Evolutionary conservation across 1,140 invertebrate genomes (phyloP).

Genomic region (Hyposmocoma kahamanoa): DNA sequence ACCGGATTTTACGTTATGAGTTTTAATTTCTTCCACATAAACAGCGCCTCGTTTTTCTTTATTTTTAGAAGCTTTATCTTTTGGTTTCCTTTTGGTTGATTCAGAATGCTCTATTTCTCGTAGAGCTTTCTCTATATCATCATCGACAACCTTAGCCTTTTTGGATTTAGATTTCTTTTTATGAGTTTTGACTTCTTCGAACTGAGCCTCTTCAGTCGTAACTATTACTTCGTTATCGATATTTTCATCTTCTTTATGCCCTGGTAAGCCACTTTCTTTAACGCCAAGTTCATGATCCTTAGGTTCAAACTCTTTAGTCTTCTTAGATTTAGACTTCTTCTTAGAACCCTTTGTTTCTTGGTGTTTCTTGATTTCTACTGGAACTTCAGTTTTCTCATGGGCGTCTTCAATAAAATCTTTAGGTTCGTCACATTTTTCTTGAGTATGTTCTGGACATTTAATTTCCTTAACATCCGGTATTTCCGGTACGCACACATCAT

Average conservation of each 20-base stretch:
- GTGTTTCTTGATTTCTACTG: too few species aligned
- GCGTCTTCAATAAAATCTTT: too few species aligned
- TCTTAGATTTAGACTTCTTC: slow-evolving; percentile 59
- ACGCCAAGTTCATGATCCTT: too few species aligned
- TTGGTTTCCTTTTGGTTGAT: slow-evolving; percentile 27
- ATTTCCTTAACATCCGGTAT: too few species aligned
- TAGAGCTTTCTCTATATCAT: slow-evolving; percentile 76
- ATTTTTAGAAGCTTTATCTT: slow-evolving; percentile 22
- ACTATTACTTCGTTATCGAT: too few species aligned
- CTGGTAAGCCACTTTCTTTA: neutral
- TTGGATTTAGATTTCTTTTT: slow-evolving; percentile 65
- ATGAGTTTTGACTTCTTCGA: slow-evolving; percentile 38
- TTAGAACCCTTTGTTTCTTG: slow-evolving; percentile 50
- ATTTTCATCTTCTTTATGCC: slow-evolving; percentile 32
- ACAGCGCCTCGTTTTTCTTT: slow-evolving; percentile 17
- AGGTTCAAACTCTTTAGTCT: too few species aligned
- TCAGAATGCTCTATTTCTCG: slow-evolving; percentile 29
- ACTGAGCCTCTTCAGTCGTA: slow-evolving; percentile 13
- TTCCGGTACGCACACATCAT: too few species aligned
- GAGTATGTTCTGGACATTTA: too few species aligned
- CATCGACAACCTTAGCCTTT: slow-evolving; percentile 53
- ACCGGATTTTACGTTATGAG: slow-evolving; percentile 1
- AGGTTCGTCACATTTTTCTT: too few species aligned
- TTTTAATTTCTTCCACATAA: slow-evolving; percentile 7
- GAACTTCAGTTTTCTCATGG: too few species aligned